Evolutionary conservation across 2,888 invertebrate genomes (phyloP), one percentile per base, ranked within the genome.

Genomic region (Morpho helenor): DNA sequence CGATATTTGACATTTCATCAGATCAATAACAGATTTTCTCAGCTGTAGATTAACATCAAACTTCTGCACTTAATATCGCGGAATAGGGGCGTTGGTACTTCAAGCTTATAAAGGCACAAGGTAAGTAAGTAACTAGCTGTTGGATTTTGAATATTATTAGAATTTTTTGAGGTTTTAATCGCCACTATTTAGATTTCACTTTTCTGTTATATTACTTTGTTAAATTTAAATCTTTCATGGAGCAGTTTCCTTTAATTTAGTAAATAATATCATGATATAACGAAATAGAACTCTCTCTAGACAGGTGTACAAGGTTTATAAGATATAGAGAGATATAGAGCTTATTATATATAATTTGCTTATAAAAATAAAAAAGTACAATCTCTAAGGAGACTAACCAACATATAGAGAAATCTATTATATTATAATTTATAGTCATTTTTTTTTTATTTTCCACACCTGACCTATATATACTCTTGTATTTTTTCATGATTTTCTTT

Each of bases 111-210:
- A n/a, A 8, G n/a, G 5, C 43, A 10, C 44, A 53, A 31, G 41
- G 43, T 2, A 47, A 6, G 60, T 63, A 60, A 60, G 63, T 60
- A 22, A 87, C 22, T 40, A 42, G 7, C 5, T 50, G 0, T n/a
- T 7, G 6, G 7, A 22, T 8, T 40, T 2, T 10, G 7, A 3
- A 10, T 39, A 4, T 44, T 39, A n/a, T 31, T 5, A 31, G 31
- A 31, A 31, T 31, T 31, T 5, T 31, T 31, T 31, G 31, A 31
- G 31, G 31, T 31, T 31, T 16, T 31, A 31, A 31, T 31, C 31
- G 31, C 31, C 31, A 31, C 31, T 39, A 2, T 39, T 31, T 9
- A 40, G 2, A 41, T 10, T 8, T 44, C 4, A 39, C 8, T 40
- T 6, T 10, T 8, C 39, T 50, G 39, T 43, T 43, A 7, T 43